Conservation (phyloP, 2,797 vertebrate species). For the Bufotes viridis region DNA sequence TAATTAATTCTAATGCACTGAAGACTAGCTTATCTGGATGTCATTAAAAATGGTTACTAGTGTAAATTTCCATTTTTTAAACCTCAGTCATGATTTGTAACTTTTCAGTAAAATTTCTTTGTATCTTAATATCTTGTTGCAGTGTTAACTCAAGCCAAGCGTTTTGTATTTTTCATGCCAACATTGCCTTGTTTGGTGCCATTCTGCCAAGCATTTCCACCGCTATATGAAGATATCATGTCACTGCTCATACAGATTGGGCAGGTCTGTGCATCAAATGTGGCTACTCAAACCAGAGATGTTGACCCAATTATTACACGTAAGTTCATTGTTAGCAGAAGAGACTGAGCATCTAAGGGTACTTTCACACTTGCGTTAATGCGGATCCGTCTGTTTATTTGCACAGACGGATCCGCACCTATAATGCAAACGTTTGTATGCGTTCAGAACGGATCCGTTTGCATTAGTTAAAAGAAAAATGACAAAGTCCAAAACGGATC, state of each 20-base stretch:
- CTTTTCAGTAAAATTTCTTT: not conserved
- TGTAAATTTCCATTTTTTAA: not conserved
- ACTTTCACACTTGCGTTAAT: too few relatives aligned
- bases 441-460: too few relatives aligned
- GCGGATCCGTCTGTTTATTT: too few relatives aligned
- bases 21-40: not conserved
- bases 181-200: slow-evolving; percentile 94
- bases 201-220: slow-evolving; percentile 96
- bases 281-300: slow-evolving; percentile 90
- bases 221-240: slow-evolving; percentile 93
- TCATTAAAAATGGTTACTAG: not conserved
- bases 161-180: slow-evolving; percentile 95
- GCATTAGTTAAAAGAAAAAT: too few relatives aligned
- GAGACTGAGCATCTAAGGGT: not conserved
- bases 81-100: not conserved
- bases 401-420: too few relatives aligned
- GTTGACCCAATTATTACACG: slow-evolving; percentile 92
- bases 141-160: slow-evolving; percentile 93
- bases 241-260: slow-evolving; percentile 92
- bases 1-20: not conserved
- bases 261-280: slow-evolving; percentile 95
- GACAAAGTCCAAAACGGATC: too few relatives aligned
- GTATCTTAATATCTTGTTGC: slow-evolving; percentile 17
- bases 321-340: slow-evolving; percentile 73
- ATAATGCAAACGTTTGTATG: too few relatives aligned